Conservation (phyloP, 2,113 vertebrate genomes). For the Miniopterus natalensis region DNA sequence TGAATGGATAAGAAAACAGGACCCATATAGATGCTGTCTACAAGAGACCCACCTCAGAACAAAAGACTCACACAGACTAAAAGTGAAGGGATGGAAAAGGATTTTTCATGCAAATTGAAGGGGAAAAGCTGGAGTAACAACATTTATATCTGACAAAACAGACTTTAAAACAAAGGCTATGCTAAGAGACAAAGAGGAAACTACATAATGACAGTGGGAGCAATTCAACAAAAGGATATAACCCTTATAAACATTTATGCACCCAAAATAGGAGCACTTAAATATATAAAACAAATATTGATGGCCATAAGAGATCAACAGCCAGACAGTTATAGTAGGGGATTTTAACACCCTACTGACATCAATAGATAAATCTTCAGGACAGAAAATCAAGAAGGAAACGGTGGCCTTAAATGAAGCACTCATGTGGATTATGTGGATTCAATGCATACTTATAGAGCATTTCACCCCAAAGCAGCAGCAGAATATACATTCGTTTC, state of each 20-base stretch:
- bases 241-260: not conserved
- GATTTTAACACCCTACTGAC: not conserved
- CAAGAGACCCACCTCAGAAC: not conserved
- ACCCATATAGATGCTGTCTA: not conserved
- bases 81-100: not conserved
- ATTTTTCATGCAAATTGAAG: not conserved
- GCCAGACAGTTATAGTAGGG: not conserved
- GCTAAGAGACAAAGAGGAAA: not conserved
- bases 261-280: not conserved
- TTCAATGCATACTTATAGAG: not conserved
- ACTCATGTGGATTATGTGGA: not conserved
- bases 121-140: not conserved
- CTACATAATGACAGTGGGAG: too few species aligned
- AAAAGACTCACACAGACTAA: not conserved
- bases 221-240: too few species aligned
- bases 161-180: not conserved
- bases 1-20: not conserved
- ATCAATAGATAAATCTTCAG: not conserved
- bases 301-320: not conserved
- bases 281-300: not conserved
- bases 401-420: not conserved
- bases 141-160: not conserved
- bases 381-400: not conserved
- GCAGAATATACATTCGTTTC: not conserved
- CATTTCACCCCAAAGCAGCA: not conserved